Conservation (phyloP, 2,113 vertebrate species). For the Ammodytes dubius region DNA sequence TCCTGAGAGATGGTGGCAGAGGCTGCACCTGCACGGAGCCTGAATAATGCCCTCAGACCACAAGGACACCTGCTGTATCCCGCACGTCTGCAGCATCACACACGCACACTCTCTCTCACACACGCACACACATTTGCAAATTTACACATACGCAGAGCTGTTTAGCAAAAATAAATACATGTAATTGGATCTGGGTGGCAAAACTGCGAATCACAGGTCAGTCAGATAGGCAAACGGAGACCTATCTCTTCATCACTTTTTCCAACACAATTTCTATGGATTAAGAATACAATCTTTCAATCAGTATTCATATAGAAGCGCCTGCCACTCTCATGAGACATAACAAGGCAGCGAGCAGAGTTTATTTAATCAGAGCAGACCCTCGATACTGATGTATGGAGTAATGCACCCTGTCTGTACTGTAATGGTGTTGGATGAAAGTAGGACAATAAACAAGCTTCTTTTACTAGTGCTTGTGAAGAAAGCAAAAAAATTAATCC, state of each 20-base stretch:
- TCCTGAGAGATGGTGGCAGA: constrained; percentile 69
- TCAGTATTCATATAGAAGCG: constrained; percentile 41
- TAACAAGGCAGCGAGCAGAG: background rate
- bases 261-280: constrained; percentile 11
- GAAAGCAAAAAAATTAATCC: constrained; percentile 10
- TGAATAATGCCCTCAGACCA: constrained; percentile 80
- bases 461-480: constrained; percentile 26
- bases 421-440: constrained; percentile 26
- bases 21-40: constrained; percentile 70
- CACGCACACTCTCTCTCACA: constrained; percentile 30
- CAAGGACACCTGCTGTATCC: constrained; percentile 81
- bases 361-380: constrained; percentile 56
- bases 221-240: background rate
- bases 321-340: constrained; percentile 21
- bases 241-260: constrained; percentile 13
- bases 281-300: constrained; percentile 37
- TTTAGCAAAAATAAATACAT: constrained; percentile 44
- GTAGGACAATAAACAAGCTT: constrained; percentile 54
- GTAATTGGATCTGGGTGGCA: constrained; percentile 69
- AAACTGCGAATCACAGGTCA: constrained; percentile 57
- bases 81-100: constrained; percentile 66
- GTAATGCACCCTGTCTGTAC: constrained; percentile 10
- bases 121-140: constrained; percentile 46
- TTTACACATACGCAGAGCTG: constrained; percentile 5
- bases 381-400: constrained; percentile 11